Conservation (phyloP, 2,113 vertebrate genomes). For the Microcebus murinus region DNA sequence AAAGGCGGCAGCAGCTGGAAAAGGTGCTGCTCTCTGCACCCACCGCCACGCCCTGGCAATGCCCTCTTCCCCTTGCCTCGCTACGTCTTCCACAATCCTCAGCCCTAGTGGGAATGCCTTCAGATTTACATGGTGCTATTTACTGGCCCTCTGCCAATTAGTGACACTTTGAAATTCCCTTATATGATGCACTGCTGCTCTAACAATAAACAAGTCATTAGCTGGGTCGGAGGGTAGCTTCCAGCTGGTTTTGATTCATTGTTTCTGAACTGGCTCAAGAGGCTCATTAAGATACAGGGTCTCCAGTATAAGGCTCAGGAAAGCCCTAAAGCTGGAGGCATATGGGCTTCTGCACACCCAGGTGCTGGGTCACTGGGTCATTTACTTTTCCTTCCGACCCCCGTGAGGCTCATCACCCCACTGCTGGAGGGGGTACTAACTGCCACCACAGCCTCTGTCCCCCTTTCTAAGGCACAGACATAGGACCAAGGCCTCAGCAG, state of each 20-base stretch:
- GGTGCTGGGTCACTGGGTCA: background rate
- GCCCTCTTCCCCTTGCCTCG: background rate
- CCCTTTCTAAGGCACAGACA: background rate
- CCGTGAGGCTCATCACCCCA: background rate
- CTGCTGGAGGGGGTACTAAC: background rate
- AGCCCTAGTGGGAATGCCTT: slow-evolving; percentile 16
- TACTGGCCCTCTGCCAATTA: slow-evolving; percentile 83
- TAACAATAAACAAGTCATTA: slow-evolving; percentile 87
- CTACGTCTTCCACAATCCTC: background rate
- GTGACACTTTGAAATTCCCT: slow-evolving; percentile 84
- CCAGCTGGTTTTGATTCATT: slow-evolving; percentile 84
- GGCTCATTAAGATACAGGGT: slow-evolving; percentile 64
- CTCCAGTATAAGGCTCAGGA: slow-evolving; percentile 34
- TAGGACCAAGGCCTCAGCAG: background rate
- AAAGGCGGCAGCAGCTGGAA: background rate
- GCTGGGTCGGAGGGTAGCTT: slow-evolving; percentile 83
- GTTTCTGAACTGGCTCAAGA: slow-evolving; percentile 78
- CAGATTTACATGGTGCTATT: slow-evolving; percentile 85
- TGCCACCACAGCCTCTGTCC: fast-evolving
- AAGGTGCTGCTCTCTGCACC: background rate
- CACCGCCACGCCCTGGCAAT: fast-evolving
- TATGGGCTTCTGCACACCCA: background rate
- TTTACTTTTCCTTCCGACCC: background rate
- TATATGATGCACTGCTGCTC: slow-evolving; percentile 83
- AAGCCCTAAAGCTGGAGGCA: slow-evolving; percentile 2